A percentile compares a stretch with the other conserved stretches of the same genome.
These are phyloP conservation scores for Enhydra lutris DNA, from an alignment of 2,113 vertebrate genomes.

Conservation along the genomic window DNA sequence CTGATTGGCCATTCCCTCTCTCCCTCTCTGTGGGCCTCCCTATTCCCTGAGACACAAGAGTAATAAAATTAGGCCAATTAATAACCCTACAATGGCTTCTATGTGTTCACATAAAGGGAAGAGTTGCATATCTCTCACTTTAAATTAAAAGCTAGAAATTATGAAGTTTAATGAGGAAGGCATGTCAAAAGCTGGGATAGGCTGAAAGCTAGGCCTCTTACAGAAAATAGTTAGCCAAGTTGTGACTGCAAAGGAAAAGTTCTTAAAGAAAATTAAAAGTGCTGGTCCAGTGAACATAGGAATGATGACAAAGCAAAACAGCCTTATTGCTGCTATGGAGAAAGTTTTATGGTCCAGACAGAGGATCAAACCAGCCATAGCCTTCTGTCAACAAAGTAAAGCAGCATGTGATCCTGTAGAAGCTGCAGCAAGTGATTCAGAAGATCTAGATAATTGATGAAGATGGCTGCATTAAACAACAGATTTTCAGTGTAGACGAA, in stretches of 20 bases:
- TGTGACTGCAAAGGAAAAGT: background rate
- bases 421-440: background rate
- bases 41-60: background rate
- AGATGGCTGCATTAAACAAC: background rate
- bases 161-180: background rate
- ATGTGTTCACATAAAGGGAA: background rate
- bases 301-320: background rate
- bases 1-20: background rate
- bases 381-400: background rate
- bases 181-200: background rate
- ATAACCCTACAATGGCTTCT: background rate
- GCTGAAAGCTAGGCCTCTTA: background rate
- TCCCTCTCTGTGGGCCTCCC: background rate
- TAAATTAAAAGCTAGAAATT: background rate
- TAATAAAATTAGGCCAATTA: background rate
- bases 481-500: background rate
- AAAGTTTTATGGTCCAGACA: background rate
- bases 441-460: background rate
- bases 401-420: background rate
- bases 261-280: background rate
- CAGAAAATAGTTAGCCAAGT: background rate
- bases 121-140: background rate
- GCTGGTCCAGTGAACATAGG: background rate
- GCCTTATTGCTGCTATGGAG: background rate
- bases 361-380: background rate